A percentile compares a stretch with the other conserved stretches of the same genome.
These are phyloP conservation scores for Belonocnema kinseyi DNA, from an alignment of 1,140 invertebrate species.

Conservation along the genomic window DNA sequence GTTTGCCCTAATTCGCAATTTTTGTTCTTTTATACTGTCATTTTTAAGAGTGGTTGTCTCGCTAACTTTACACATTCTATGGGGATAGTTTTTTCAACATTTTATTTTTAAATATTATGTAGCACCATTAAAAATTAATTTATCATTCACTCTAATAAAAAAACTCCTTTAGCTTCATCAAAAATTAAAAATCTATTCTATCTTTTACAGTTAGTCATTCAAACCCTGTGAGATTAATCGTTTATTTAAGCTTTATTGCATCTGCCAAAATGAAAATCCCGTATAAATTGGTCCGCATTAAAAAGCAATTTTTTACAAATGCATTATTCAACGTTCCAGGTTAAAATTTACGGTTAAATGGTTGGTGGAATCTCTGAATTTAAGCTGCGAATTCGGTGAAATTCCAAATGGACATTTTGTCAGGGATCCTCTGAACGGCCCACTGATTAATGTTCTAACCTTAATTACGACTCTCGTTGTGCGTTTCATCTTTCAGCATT, in stretches of 20 bases:
- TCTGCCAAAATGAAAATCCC: neutral
- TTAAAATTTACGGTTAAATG: conserved; percentile 8
- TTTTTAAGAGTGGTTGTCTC: too few relatives aligned
- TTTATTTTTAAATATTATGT: too few relatives aligned
- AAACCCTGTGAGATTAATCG: too few relatives aligned
- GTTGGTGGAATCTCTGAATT: neutral
- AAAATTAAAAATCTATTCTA: too few relatives aligned
- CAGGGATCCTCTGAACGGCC: neutral
- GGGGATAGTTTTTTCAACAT: too few relatives aligned
- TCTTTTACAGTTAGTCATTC: too few relatives aligned
- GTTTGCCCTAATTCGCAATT: too few relatives aligned
- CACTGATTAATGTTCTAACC: neutral
- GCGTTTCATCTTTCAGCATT: neutral
- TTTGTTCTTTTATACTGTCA: too few relatives aligned
- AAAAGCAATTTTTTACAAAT: conserved; percentile 1
- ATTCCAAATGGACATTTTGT: conserved; percentile 6
- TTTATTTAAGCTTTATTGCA: neutral
- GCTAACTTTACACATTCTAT: too few relatives aligned
- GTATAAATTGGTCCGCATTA: neutral
- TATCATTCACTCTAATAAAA: too few relatives aligned
- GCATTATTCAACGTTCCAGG: conserved; percentile 10
- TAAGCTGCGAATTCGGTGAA: conserved; percentile 2
- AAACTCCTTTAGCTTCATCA: too few relatives aligned
- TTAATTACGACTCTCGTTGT: neutral
- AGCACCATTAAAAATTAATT: too few relatives aligned